Percentiles rank a stretch among this genome's conserved stretches.
Evolutionary conservation across 1,140 invertebrate species (phyloP).

Genomic region (Drusus annulatus): DNA sequence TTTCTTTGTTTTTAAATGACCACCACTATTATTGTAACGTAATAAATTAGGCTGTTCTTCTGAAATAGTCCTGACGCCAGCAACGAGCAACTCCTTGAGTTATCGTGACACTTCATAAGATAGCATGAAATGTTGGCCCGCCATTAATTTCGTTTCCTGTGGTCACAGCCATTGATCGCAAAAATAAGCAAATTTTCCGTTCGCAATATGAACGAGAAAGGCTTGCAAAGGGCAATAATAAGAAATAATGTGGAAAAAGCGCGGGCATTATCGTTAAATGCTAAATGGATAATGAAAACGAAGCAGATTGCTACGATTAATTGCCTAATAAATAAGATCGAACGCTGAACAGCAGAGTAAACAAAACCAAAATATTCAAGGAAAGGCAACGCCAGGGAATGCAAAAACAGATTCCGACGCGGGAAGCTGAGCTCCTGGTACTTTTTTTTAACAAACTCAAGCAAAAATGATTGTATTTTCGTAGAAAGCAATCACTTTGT

Average conservation of each 20-base stretch:
- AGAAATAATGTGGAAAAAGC: conserved; percentile 33
- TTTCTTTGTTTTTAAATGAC: no score
- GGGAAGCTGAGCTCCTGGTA: no score
- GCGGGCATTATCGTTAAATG: conserved; percentile 26
- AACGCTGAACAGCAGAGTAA: conserved; percentile 31
- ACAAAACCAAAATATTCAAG: conserved; percentile 34
- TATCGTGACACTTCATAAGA: no score
- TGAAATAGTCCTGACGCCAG: no score
- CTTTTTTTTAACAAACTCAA: no score
- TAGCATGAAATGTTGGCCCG: background rate
- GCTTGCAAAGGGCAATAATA: conserved; percentile 15
- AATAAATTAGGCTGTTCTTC: no score
- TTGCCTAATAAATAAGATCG: conserved; percentile 42
- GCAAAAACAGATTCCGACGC: no score
- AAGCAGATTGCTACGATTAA: conserved; percentile 38
- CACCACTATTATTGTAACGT: no score
- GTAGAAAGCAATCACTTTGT: no score
- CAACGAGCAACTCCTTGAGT: no score
- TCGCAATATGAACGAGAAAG: background rate
- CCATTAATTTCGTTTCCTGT: background rate
- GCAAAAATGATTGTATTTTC: no score
- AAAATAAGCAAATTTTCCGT: conserved; percentile 18
- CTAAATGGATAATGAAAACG: conserved; percentile 41
- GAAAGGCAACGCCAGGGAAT: background rate
- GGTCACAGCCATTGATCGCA: background rate